phyloP scores from a whole-genome alignment of 92 coral and sea anemone species.

The Micromussa lordhowensis region DNA sequence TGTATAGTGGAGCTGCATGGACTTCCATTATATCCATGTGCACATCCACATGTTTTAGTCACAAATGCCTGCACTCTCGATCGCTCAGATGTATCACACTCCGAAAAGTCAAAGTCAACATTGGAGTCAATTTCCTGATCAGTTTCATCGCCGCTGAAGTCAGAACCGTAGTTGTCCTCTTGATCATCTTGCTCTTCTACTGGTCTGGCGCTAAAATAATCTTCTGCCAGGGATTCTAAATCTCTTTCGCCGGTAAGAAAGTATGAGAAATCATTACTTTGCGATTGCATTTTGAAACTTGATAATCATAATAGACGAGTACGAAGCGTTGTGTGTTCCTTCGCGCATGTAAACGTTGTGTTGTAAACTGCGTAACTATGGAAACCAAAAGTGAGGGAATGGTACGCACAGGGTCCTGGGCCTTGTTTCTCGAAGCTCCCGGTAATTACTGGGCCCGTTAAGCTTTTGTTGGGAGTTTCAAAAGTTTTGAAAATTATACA shows the following conservation, averaged over 20 bases:
- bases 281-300: slow-evolving; percentile 32
- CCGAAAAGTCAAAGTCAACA: slow-evolving; percentile 42
- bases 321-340: slow-evolving; percentile 10
- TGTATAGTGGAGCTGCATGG: too few species aligned
- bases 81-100: too few species aligned
- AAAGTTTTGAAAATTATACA: not conserved
- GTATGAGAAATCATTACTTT: slow-evolving; percentile 27
- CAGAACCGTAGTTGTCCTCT: slow-evolving; percentile 32
- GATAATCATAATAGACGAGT: slow-evolving; percentile 5
- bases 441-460: slow-evolving; percentile 9
- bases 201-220: slow-evolving; percentile 40
- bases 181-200: slow-evolving; percentile 27
- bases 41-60: too few species aligned
- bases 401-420: slow-evolving; percentile 11
- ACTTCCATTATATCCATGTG: too few species aligned
- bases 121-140: slow-evolving; percentile 28
- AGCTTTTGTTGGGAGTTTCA: not conserved
- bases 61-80: too few species aligned
- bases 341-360: slow-evolving; percentile 5
- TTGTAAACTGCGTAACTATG: slow-evolving; percentile 18
- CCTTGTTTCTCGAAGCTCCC: slow-evolving; percentile 15
- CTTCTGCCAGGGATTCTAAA: slow-evolving; percentile 49
- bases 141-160: slow-evolving; percentile 38
- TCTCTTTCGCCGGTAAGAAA: slow-evolving; percentile 38
- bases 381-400: slow-evolving; percentile 7